Percentiles rank a stretch among this genome's conserved stretches.
Conservation (phyloP, 2,888 invertebrate genomes). For the Drosophila suboccidentalis region DNA sequence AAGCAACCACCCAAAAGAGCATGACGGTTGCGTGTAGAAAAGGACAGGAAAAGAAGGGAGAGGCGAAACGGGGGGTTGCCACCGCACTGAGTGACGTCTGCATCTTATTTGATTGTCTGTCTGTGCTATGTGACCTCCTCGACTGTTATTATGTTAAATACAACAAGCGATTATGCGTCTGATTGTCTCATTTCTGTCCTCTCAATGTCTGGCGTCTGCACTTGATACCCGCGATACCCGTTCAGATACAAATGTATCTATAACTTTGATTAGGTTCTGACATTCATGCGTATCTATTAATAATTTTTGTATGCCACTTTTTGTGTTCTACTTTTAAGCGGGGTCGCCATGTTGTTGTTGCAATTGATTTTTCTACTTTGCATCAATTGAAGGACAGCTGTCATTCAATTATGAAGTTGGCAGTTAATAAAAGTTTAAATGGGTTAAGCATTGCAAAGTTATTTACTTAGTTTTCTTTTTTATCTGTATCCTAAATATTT, state of each 20-base stretch:
- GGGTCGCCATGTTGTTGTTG: slow-evolving; percentile 38
- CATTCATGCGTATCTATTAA: slow-evolving; percentile 27
- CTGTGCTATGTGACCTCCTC: slow-evolving; percentile 29
- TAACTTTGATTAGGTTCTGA: slow-evolving; percentile 24
- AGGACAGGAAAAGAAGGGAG: not conserved
- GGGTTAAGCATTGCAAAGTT: not conserved
- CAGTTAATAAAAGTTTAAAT: slow-evolving; percentile 4
- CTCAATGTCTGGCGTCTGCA: slow-evolving; percentile 29
- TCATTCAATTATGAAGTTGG: slow-evolving; percentile 3
- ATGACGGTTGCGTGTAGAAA: slow-evolving; percentile 13
- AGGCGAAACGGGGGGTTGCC: not conserved
- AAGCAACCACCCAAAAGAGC: slow-evolving; percentile 56
- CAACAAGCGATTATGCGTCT: slow-evolving; percentile 77
- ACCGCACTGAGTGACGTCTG: slow-evolving; percentile 19
- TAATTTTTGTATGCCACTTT: slow-evolving; percentile 22
- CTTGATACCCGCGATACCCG: slow-evolving; percentile 9
- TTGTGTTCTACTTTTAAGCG: slow-evolving; percentile 21
- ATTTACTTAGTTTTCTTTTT: not conserved
- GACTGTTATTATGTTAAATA: slow-evolving; percentile 74
- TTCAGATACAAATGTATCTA: slow-evolving; percentile 28
- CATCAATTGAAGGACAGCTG: slow-evolving; percentile 6
- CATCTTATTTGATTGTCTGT: slow-evolving; percentile 11
- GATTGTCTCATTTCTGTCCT: slow-evolving; percentile 26
- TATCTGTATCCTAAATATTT: not conserved
- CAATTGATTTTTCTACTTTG: slow-evolving; percentile 37